Percentiles rank a stretch among this genome's conserved stretches.
phyloP scores from a whole-genome alignment of 1,140 invertebrate species.

The Brachionus plicatilis region DNA sequence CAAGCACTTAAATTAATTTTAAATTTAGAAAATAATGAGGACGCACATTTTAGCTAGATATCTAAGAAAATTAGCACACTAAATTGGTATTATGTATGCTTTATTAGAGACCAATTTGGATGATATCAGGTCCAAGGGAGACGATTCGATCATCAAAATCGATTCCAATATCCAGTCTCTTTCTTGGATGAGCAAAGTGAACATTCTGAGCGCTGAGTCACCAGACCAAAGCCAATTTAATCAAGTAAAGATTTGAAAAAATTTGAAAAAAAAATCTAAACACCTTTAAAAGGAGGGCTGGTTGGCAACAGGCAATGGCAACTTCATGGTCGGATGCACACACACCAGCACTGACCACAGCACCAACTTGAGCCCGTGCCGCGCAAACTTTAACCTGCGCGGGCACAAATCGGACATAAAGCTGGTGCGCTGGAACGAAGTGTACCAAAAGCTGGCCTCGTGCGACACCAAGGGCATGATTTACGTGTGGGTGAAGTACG shows the following conservation, averaged over 20 bases:
- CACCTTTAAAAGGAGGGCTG: conserved; percentile 92
- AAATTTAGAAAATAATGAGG: background rate
- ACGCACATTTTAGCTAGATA: background rate
- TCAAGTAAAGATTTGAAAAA: background rate
- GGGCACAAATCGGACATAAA: conserved; percentile 89
- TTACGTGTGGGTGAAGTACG: conserved; percentile 98
- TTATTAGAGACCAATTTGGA: conserved; percentile 25
- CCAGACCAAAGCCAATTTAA: background rate
- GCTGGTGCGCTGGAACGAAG: conserved; percentile 95
- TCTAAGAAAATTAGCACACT: background rate
- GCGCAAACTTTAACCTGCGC: conserved; percentile 93
- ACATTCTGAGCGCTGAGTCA: conserved; percentile 70
- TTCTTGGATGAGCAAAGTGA: conserved; percentile 96
- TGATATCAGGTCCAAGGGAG: conserved; percentile 9
- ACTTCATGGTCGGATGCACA: conserved; percentile 88
- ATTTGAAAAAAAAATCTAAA: conserved; percentile 60
- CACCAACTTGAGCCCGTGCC: conserved; percentile 47
- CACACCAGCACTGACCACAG: conserved; percentile 69
- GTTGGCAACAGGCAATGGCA: conserved; percentile 86
- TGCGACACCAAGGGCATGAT: conserved; percentile 96
- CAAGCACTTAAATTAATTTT: background rate
- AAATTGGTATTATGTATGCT: background rate
- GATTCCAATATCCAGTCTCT: conserved; percentile 88
- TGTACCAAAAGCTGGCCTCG: conserved; percentile 93
- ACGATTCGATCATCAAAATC: conserved; percentile 57